Evolutionary conservation across 2,888 invertebrate genomes (phyloP).

Genomic region (Lacanobia oleracea): DNA sequence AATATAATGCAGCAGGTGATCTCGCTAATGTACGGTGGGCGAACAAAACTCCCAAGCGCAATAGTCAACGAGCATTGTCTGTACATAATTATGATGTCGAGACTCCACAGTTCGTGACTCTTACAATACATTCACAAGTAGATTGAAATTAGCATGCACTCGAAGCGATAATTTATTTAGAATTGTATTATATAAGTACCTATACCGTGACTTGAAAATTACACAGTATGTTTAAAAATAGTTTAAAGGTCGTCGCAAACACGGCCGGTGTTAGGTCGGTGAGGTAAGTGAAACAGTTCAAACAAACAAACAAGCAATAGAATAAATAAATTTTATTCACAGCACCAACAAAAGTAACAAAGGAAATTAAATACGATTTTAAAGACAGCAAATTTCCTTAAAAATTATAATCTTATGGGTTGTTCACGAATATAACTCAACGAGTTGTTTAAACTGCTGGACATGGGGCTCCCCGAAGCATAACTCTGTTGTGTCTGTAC

Average conservation of each 20-base stretch:
- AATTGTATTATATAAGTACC: neutral
- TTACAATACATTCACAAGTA: neutral
- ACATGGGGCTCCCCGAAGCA: neutral
- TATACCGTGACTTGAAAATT: slow-evolving; percentile 3
- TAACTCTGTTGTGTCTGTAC: neutral
- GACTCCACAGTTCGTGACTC: neutral
- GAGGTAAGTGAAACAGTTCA: neutral
- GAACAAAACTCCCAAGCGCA: no score
- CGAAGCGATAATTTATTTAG: neutral
- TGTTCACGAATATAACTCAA: neutral
- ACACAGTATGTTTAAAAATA: neutral
- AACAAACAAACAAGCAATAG: neutral
- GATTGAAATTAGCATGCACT: slow-evolving; percentile 15
- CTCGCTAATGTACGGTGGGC: no score
- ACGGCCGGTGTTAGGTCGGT: no score
- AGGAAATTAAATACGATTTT: neutral
- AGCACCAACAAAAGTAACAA: slow-evolving; percentile 54
- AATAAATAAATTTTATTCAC: slow-evolving; percentile 61
- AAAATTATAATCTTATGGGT: no score
- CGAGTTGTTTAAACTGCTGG: neutral
- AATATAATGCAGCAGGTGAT: no score
- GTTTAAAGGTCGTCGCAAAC: neutral
- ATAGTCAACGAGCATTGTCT: no score
- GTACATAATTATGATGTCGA: slow-evolving; percentile 8
- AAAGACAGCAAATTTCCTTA: no score